Base-by-base conservation (phyloP, 2,797 vertebrate genomes). In the Cuculus canorus region DNA sequence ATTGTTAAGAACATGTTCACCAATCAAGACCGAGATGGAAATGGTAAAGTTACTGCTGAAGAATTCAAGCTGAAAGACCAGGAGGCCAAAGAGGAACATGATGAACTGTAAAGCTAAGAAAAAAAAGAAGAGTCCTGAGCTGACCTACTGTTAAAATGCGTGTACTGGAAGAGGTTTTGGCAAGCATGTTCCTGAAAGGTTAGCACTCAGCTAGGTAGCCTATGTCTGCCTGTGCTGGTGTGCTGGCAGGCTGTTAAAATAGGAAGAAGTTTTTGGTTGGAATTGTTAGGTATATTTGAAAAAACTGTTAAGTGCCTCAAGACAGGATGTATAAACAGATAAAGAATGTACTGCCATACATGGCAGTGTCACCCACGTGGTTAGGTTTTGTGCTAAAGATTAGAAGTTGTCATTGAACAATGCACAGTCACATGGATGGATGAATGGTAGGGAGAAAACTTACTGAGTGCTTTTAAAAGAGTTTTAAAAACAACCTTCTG, bases 51-150 rank as follows among this genome's bases (percentile, higher is more conserved):
- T 93, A 99, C 98, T 0, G 98, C 98, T 24, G 98, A 98, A 3
- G 99, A 99, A 96, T 99, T 99, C 96, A 99, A 98, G 96, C 96
- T 99, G 83, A 99, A 99, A 97, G 99, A 99, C 52, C 99, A 99
- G 39, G 99, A 99, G 95, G 54, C 97, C 47, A 96, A 97, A 70
- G 32, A 97, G 52, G 85, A 86, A 65, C 99, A 99, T 0, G 99
- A 99, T 19, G 99, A 99, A 96, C 98, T 99, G 97, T 99, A 98
- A 99, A 91, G 73, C 39, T 7, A 35, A 52, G 39, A 12, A 1
- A 17, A 1, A 17, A 17, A 27, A 27, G 60, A n/a, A n/a, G 35
- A 52, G 54, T 82, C 80, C 80, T 63, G 85, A 94, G 82, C 78
- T 94, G 95, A 94, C 66, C 75, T 95, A 32, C 80, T 88, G 84